A percentile compares a stretch with the other conserved stretches of the same genome.
phyloP scores from a whole-genome alignment of 2,888 invertebrate species.

The Zaprionus obscuricornis region DNA sequence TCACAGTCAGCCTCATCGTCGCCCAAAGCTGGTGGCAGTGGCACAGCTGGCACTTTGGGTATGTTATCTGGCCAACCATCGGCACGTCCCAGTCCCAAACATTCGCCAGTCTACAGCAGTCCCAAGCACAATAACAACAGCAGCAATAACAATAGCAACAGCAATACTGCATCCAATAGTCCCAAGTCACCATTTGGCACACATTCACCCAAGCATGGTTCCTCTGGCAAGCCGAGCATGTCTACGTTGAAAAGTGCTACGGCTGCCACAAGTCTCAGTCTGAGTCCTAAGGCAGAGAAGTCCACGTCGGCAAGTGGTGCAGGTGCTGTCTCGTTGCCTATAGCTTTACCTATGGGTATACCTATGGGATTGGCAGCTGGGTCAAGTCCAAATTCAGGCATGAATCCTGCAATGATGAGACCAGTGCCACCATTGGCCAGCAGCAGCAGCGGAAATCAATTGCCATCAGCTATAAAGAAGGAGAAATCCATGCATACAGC shows the following conservation, averaged over 20 bases:
- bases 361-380: no score
- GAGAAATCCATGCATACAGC: conserved; percentile 34
- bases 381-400: neutral
- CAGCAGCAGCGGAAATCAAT: conserved; percentile 33
- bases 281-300: conserved; percentile 79
- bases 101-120: conserved; percentile 84
- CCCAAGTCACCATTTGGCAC: conserved; percentile 90
- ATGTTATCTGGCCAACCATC: conserved; percentile 61
- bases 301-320: conserved; percentile 29
- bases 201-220: conserved; percentile 90
- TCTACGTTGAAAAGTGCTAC: conserved; percentile 91
- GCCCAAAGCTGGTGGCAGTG: conserved; percentile 70
- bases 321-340: conserved; percentile 2
- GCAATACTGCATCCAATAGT: conserved; percentile 87
- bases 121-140: conserved; percentile 89
- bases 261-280: conserved; percentile 78
- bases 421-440: conserved; percentile 84
- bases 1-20: conserved; percentile 85
- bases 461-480: conserved; percentile 36
- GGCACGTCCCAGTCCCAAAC: conserved; percentile 87
- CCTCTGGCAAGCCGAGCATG: conserved; percentile 94
- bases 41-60: conserved; percentile 38
- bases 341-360: conserved; percentile 16
- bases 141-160: no score
- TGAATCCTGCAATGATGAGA: conserved; percentile 48